Evolutionary conservation across 2,797 vertebrate genomes (phyloP), one percentile per base, ranked within the genome.

Genomic region (Siniperca scherzeri): DNA sequence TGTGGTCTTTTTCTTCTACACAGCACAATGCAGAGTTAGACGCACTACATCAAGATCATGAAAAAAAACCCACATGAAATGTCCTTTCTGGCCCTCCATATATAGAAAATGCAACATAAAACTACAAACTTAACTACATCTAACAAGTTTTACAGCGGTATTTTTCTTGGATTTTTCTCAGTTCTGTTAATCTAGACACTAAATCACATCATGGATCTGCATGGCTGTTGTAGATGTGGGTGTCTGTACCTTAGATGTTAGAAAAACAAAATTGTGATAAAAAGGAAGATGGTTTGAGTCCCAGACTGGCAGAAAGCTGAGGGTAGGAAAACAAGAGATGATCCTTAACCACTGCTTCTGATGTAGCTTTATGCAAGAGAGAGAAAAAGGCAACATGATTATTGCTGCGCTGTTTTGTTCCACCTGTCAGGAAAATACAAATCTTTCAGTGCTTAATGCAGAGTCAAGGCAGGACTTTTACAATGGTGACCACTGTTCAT

Each of bases 401-500:
- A 2, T 46, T 44, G 14, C 16, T 33, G 44, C 55, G 12, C 65
- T 12, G 36, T 53, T 72, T 42, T 25, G 21, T 36, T 56, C 44
- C 27, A 62, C 27, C 56, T 40, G 60, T 77, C 33, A 16, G 17
- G n/a, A 19, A 66, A 66, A 38, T 5, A 22, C 21, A 42, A 25
- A 46, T 25, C 5, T 8, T 5, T 12, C 21, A 0, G 46, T 8
- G 19, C 44, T 65, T n/a, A 13, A n/a, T 17, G 25, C 50, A 57
- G 25, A 61, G 33, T 46, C 6, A 3, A 61, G n/a, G 52, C 16
- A 16, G 33, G 21, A 61, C 75, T 27, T 36, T 38, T 14, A 81
- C 70, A 89, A 70, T 36, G 55, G 52, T 5, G 59, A 59, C 36
- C 67, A 59, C 7, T 88, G 74, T 91, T 85, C 27, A 17, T 25